Evolutionary conservation across 2,888 invertebrate genomes (phyloP).

Genomic region (Eupithecia insigniata): DNA sequence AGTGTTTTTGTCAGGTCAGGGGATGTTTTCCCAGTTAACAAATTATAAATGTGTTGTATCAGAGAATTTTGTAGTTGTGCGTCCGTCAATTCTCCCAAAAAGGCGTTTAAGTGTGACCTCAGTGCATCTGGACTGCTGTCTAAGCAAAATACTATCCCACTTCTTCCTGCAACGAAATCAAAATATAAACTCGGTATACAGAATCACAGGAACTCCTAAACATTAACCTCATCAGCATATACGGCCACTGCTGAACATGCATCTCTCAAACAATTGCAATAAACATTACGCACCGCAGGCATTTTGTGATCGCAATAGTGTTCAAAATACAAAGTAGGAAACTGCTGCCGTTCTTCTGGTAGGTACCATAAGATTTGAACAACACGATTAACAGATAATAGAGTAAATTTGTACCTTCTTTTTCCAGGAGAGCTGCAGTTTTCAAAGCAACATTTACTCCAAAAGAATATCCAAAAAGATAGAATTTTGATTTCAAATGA

Average conservation of each 20-base stretch:
- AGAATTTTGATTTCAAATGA: slow-evolving; percentile 38
- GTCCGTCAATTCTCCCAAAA: slow-evolving; percentile 49
- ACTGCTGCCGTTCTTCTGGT: too few relatives aligned
- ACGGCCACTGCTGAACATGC: too few relatives aligned
- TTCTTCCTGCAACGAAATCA: neutral
- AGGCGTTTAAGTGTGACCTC: slow-evolving; percentile 48
- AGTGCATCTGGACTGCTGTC: slow-evolving; percentile 59
- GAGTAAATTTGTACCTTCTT: slow-evolving; percentile 6
- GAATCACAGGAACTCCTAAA: neutral
- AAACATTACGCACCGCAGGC: too few relatives aligned
- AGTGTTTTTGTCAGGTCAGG: slow-evolving; percentile 42
- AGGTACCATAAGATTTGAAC: too few relatives aligned
- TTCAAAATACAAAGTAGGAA: too few relatives aligned
- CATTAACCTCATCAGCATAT: too few relatives aligned
- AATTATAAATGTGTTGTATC: slow-evolving; percentile 47
- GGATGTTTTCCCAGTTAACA: slow-evolving; percentile 44
- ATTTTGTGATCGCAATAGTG: too few relatives aligned
- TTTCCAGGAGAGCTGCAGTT: slow-evolving; percentile 5
- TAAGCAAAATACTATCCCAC: slow-evolving; percentile 55
- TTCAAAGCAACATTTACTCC: slow-evolving; percentile 8
- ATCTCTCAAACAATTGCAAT: too few relatives aligned
- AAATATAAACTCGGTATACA: neutral
- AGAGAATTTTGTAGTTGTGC: slow-evolving; percentile 48
- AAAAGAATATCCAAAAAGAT: slow-evolving; percentile 4
- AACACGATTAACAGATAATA: too few relatives aligned